Evolutionary conservation across 2,113 vertebrate species (phyloP).

Genomic region (Bambusicola thoracicus): DNA sequence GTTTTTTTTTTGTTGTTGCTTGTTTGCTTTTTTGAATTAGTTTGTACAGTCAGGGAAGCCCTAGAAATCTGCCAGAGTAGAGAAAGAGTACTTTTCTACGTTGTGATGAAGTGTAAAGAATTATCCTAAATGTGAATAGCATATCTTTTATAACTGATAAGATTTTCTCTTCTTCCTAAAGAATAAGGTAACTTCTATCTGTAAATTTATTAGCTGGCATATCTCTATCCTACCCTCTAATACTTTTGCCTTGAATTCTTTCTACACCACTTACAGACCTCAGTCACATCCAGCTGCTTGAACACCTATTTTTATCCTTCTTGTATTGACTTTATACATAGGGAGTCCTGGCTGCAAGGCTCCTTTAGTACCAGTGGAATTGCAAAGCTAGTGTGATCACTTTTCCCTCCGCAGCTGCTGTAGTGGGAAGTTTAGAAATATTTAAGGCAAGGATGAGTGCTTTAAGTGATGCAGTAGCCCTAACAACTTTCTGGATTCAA

Average conservation of each 20-base stretch:
- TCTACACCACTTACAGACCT: not conserved
- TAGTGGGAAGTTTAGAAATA: not conserved
- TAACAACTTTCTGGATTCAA: not conserved
- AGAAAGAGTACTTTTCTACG: not conserved
- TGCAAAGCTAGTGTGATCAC: fast-evolving
- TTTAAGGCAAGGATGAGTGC: not conserved
- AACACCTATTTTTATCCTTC: not conserved
- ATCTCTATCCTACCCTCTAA: not conserved
- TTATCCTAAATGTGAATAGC: not conserved
- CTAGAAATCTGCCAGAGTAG: not conserved
- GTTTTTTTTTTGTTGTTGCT: no score
- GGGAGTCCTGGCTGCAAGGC: not conserved
- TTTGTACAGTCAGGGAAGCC: not conserved
- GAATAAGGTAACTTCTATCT: not conserved
- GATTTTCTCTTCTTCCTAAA: not conserved
- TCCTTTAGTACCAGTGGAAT: not conserved
- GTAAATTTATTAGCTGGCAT: not conserved
- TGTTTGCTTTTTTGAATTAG: not conserved
- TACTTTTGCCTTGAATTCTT: not conserved
- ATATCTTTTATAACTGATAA: not conserved
- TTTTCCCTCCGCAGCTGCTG: not conserved
- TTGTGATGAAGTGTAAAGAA: not conserved
- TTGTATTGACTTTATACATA: not conserved
- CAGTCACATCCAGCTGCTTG: not conserved
- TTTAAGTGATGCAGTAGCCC: not conserved